Base-by-base conservation (phyloP, 2,888 invertebrate genomes). In the Dastarcus helophoroides region DNA sequence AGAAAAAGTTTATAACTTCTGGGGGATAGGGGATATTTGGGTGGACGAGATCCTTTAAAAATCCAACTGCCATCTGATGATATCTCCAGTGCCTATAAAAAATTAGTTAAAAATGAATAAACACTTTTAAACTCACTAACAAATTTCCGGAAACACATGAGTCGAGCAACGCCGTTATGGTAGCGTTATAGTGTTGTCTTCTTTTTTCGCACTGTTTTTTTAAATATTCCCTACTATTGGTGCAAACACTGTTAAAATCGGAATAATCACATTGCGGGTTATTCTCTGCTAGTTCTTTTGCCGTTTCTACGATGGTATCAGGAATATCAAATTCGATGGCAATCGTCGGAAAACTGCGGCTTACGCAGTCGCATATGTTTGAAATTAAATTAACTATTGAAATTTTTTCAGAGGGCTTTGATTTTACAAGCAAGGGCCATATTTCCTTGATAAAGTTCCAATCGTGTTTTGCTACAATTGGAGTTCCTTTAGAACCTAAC, bases 351-450 rank as follows among this genome's bases (percentile, higher is more conserved):
- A 78, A 77, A 40, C 66, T 63, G 14, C 72, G 69, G 33, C 69
- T 68, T 1, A 79, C 60, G 0, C 62, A 51, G 2, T 73, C 71
- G 22, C 64, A 57, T 30, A 76, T 58, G 0, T 56, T 59, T 40
- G 73, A 71, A 39, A 76, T 71, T 36, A 76, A 47, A 47, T 69
- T 71, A 47, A 83, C 73, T 29, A 89, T 79, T 22, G 80, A 82
- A 1, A 79, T 78, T 53, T 91, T 90, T 52, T 93, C 91, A 2
- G 86, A 86, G 26, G 85, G 77, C 38, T 78, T 77, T 1, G 86
- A 79, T 33, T 70, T 67, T 1, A 89, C 65, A 11, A 93, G 53
- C 2, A 80, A 74, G 0, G 86, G 82, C 88, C 90, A 90, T 1
- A 91, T 56, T 14, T 70, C 62, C 21, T 67, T 60, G 10, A 82